Percentiles rank a stretch among this genome's conserved stretches.
Conservation (phyloP, 2,113 vertebrate species). For the Hystrix cristata region DNA sequence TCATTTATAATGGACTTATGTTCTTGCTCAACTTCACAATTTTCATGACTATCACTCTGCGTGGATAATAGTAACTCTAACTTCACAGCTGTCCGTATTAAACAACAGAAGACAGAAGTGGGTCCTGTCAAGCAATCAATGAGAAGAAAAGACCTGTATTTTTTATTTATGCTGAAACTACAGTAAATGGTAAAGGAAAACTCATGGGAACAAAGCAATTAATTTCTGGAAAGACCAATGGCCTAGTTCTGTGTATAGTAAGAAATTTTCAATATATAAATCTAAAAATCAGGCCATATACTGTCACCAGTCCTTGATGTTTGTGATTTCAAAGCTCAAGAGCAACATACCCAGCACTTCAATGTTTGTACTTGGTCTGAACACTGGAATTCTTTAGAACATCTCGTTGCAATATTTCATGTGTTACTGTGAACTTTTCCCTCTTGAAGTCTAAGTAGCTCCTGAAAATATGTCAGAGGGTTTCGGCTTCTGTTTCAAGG, state of each 20-base stretch:
- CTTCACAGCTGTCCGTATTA: neutral
- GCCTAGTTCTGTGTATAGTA: neutral
- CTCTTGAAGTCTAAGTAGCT: neutral
- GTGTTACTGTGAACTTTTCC: neutral
- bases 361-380: neutral
- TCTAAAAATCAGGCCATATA: neutral
- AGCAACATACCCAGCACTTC: neutral
- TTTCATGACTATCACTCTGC: neutral
- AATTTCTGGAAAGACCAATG: neutral
- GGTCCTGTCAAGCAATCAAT: neutral
- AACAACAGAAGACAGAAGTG: conserved; percentile 49
- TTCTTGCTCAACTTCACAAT: neutral
- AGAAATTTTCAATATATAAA: neutral
- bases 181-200: neutral
- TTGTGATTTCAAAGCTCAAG: conserved; percentile 30
- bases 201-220: neutral
- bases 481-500: neutral
- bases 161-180: conserved; percentile 28
- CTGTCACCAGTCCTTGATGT: neutral
- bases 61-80: neutral
- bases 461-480: neutral
- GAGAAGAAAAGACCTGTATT: neutral
- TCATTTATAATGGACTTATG: neutral
- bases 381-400: neutral
- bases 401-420: neutral